These are phyloP conservation scores for Hyphantria cunea DNA, from an alignment of 1,140 invertebrate genomes.

Conservation along the genomic window DNA sequence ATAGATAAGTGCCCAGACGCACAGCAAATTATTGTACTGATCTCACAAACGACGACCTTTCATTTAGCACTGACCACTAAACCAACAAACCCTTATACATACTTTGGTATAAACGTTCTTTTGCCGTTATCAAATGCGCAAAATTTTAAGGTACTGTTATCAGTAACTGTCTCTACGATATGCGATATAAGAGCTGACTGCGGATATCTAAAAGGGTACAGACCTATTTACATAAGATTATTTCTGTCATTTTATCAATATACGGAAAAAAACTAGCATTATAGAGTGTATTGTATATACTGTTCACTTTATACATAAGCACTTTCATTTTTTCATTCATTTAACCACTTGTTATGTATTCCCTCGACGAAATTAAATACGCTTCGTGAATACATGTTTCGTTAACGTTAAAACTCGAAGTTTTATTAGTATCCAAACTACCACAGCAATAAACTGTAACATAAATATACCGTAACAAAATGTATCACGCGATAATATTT, in stretches of 20 bases:
- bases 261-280: conserved; percentile 14
- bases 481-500: conserved; percentile 20
- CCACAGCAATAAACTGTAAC: conserved; percentile 24
- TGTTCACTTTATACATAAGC: too few relatives aligned
- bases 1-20: too few relatives aligned
- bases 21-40: too few relatives aligned
- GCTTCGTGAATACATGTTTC: conserved; percentile 17
- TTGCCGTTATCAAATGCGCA: too few relatives aligned
- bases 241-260: conserved; percentile 28
- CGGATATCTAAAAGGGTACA: conserved; percentile 7
- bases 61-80: too few relatives aligned
- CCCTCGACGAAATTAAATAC: conserved; percentile 20
- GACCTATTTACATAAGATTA: conserved; percentile 34
- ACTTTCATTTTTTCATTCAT: conserved; percentile 24
- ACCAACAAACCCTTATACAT: too few relatives aligned
- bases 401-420: conserved; percentile 18
- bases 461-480: conserved; percentile 21
- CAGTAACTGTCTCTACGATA: conserved; percentile 15
- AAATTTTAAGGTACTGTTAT: conserved; percentile 25
- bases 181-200: conserved; percentile 6
- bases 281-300: conserved; percentile 2
- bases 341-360: conserved; percentile 23
- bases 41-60: too few relatives aligned
- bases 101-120: too few relatives aligned
- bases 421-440: conserved; percentile 25